Evolutionary conservation across 2,113 vertebrate genomes (phyloP).

Genomic region (Tetraodon nigroviridis): DNA sequence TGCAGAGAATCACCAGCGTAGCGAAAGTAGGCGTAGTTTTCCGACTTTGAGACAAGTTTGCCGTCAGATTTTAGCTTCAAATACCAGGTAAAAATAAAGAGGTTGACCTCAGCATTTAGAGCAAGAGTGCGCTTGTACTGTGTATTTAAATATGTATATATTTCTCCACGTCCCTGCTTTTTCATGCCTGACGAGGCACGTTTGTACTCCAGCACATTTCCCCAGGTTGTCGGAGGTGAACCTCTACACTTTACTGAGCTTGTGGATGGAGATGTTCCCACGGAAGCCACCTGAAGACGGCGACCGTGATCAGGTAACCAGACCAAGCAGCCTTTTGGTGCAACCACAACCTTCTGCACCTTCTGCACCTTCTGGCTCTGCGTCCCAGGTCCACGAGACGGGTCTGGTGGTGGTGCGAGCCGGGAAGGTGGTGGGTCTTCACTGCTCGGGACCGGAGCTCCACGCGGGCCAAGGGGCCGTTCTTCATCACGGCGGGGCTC

Average conservation of each 20-base stretch:
- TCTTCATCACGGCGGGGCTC: constrained; percentile 80
- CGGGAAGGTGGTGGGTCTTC: constrained; percentile 84
- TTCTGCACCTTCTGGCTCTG: not conserved
- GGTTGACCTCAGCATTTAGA: not conserved
- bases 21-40: too few relatives aligned
- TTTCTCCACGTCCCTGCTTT: not conserved
- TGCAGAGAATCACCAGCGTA: too few relatives aligned
- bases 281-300: constrained; percentile 45
- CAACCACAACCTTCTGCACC: not conserved
- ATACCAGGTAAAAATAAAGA: not conserved
- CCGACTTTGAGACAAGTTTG: not conserved
- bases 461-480: constrained; percentile 94
- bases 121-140: not conserved
- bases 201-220: constrained; percentile 76
- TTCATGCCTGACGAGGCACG: not conserved
- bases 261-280: constrained; percentile 96
- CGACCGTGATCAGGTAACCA: constrained; percentile 61
- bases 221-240: constrained; percentile 90
- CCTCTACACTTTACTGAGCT: constrained; percentile 88
- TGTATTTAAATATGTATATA: not conserved
- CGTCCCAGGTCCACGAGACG: constrained; percentile 74
- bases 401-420: constrained; percentile 90
- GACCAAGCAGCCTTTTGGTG: not conserved
- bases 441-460: constrained; percentile 85
- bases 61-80: not conserved